Evolutionary conservation across 1,140 invertebrate species (phyloP), one percentile per base, ranked within the genome.

Genomic region (Bombus sylvicola): DNA sequence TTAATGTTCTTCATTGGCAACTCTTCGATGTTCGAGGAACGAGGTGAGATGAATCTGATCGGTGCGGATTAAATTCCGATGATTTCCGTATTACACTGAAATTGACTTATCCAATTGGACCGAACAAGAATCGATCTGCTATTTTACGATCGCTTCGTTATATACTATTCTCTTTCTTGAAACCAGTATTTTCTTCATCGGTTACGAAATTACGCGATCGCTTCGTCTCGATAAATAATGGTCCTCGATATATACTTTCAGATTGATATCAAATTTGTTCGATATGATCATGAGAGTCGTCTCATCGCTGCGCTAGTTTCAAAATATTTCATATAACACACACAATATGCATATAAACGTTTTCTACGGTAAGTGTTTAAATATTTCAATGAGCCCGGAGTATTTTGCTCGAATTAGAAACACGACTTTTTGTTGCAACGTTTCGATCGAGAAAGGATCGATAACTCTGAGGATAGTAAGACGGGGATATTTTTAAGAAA

Each of bases 1-100:
- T 84, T 84, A 84, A 84, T 79, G 75, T 62, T 66, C 75, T 76
- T 84, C 75, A 71, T 71, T 39, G 37, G 5, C 13, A 64, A 39
- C 25, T 37, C 47, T 66, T 41, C 82, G 62, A 83, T 78, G 37
- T 76, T 59, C 37, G 62, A 57, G 47, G 57, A 77, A 83, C 43
- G 47, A 77, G 59, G 34, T 31, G 74, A 78, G 74, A 78, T 47
- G 82, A 83, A 78, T 71, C 47, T 69, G 74, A 83, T 83, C 37
- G 6, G 37, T 6, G 9, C 37, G 12, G 82, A 83, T 78, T 77
- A 83, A 83, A 83, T 83, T 78, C 64, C 64, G 28, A 83, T 69
- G 53, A 83, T 83, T 83, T 83, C 43, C 74, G 47, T 34, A 53
- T 68, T 82, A 74, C 34, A 41, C 59, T 37, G 28, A 64, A 83